Percentiles rank a stretch among this genome's conserved stretches.
phyloP scores from a whole-genome alignment of 37 sponge, comb jelly and placozoan species.

The Dysidea cf. avara region DNA sequence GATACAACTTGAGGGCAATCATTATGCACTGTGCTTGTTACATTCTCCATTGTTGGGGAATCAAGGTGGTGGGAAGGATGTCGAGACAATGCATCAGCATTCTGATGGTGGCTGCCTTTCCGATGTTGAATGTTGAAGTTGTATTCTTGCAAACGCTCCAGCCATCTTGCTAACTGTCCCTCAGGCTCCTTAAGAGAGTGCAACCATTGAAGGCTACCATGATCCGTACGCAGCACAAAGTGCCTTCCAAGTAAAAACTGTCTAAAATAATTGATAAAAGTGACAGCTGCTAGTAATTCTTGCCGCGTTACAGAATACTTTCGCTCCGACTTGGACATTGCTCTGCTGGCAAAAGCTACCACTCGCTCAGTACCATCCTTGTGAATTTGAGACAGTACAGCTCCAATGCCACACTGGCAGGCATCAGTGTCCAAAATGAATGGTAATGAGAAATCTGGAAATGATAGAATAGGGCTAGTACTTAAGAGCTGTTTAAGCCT shows the following conservation, averaged over 20 bases:
- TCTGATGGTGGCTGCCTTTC: conserved; percentile 3
- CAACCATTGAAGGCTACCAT: conserved; percentile 8
- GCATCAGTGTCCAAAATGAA: too few relatives aligned
- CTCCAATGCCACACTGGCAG: too few relatives aligned
- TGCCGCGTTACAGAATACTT: conserved; percentile 13
- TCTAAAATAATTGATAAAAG: neutral
- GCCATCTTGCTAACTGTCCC: conserved; percentile 16
- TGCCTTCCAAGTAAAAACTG: conserved; percentile 5
- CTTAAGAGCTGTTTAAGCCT: neutral
- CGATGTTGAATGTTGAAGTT: conserved; percentile 14
- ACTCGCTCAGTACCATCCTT: neutral
- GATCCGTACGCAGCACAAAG: conserved; percentile 29
- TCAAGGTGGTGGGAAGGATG: neutral
- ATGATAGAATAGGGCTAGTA: neutral
- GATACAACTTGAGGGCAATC: too few relatives aligned
- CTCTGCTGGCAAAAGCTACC: conserved; percentile 17
- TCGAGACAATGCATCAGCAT: conserved; percentile 2
- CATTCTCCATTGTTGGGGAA: neutral
- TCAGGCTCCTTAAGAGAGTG: neutral
- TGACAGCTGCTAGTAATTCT: conserved; percentile 16
- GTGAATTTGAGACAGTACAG: too few relatives aligned
- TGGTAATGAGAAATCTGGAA: too few relatives aligned
- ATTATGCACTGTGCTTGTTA: too few relatives aligned
- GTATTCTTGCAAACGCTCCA: conserved; percentile 5
- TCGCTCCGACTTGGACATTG: neutral